Conservation (phyloP, 2,113 vertebrate species). For the Zeus faber region DNA sequence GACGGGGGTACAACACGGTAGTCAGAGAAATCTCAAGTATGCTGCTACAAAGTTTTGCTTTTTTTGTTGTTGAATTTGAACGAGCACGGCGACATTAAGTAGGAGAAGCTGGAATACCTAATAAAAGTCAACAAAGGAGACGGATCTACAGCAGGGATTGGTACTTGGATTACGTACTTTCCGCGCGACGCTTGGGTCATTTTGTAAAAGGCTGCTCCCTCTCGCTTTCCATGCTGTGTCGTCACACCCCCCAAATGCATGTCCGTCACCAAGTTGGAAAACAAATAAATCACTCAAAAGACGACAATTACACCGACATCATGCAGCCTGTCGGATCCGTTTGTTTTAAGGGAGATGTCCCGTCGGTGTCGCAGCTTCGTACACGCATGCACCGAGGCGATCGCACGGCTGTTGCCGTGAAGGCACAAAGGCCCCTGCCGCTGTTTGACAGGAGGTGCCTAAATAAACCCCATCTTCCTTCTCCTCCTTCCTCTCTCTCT, state of each 20-base stretch:
- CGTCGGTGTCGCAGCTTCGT: too few species aligned
- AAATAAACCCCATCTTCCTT: neutral
- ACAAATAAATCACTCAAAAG: slow-evolving; percentile 32
- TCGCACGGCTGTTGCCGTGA: too few species aligned
- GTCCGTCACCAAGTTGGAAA: slow-evolving; percentile 15
- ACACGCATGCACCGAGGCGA: too few species aligned
- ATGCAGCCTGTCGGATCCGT: slow-evolving; percentile 47
- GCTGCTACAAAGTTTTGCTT: slow-evolving; percentile 21
- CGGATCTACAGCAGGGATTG: too few species aligned
- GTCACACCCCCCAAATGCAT: too few species aligned
- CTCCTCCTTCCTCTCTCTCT: neutral
- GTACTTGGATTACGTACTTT: too few species aligned
- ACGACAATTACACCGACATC: slow-evolving; percentile 46
- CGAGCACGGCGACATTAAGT: slow-evolving; percentile 6
- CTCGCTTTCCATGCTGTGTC: too few species aligned
- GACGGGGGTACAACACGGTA: slow-evolving; percentile 17
- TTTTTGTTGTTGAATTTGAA: neutral
- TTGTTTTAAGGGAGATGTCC: slow-evolving; percentile 40
- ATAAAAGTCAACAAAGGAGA: slow-evolving; percentile 10
- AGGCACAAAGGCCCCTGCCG: too few species aligned
- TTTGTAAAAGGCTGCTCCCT: slow-evolving; percentile 14
- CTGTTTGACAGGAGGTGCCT: slow-evolving; percentile 11
- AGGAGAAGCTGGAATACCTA: slow-evolving; percentile 2
- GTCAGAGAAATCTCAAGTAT: slow-evolving; percentile 27
- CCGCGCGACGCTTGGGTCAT: too few species aligned